phyloP scores from a whole-genome alignment of 2,888 invertebrate genomes.

The Anoplius nigerrimus region DNA sequence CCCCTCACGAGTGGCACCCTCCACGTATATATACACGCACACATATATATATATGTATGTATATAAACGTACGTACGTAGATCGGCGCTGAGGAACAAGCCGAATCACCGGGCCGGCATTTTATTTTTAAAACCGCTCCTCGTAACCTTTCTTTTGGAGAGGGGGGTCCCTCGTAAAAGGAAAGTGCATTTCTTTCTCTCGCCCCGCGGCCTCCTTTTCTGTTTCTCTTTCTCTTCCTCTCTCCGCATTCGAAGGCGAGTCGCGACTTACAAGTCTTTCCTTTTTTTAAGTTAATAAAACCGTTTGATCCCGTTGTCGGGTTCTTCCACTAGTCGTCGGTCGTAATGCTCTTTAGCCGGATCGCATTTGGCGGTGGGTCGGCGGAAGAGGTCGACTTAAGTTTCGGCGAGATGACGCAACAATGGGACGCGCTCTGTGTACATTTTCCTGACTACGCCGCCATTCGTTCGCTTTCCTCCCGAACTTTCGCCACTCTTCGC shows the following conservation, averaged over 20 bases:
- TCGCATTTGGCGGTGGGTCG: no score
- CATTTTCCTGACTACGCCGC: no score
- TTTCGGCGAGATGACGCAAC: no score
- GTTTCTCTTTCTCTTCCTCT: background rate
- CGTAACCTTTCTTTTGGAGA: constrained; percentile 18
- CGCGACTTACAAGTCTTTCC: background rate
- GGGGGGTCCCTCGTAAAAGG: background rate
- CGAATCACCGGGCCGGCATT: constrained; percentile 19
- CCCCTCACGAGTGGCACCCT: constrained; percentile 7
- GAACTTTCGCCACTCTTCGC: no score
- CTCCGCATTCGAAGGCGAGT: background rate
- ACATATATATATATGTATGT: no score
- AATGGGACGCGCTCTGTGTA: no score
- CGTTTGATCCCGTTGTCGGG: no score
- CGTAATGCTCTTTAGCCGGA: background rate
- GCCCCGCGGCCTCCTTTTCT: background rate
- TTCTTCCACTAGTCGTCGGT: background rate
- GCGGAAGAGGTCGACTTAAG: no score
- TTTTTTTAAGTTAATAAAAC: no score
- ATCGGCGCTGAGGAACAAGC: constrained; percentile 3
- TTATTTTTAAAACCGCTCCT: constrained; percentile 28
- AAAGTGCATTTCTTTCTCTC: no score
- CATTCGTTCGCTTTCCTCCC: no score
- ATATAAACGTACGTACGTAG: constrained; percentile 12
- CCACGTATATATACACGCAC: no score